These are phyloP conservation scores for Isurus oxyrinchus DNA, from an alignment of 2,113 vertebrate genomes.

Conservation along the genomic window DNA sequence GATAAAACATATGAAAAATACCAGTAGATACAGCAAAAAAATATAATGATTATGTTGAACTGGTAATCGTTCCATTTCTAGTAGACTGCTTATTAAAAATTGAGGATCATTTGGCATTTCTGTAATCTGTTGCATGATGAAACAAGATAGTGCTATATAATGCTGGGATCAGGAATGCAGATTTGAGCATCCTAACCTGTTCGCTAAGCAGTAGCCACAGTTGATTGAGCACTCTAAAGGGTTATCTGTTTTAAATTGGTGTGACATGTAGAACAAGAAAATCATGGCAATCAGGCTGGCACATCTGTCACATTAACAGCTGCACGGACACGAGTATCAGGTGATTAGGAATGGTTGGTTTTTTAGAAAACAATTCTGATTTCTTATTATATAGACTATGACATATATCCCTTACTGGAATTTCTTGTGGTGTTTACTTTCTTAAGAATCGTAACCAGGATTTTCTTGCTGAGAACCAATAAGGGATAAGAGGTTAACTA, in stretches of 20 bases:
- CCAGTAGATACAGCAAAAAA: background rate
- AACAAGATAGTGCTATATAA: background rate
- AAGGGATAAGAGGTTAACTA: background rate
- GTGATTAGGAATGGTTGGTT: background rate
- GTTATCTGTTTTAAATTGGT: background rate
- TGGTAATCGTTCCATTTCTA: background rate
- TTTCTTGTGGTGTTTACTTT: background rate
- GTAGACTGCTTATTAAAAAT: background rate
- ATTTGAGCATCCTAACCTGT: background rate
- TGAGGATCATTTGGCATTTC: background rate
- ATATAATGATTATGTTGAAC: background rate
- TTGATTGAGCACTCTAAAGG: background rate
- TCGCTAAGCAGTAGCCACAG: background rate
- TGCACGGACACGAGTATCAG: background rate
- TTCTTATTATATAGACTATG: background rate
- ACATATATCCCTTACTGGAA: background rate
- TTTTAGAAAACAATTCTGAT: background rate
- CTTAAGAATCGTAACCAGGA: background rate
- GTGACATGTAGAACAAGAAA: background rate
- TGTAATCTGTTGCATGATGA: background rate
- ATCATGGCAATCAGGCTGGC: background rate
- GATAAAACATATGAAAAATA: background rate
- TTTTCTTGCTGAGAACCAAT: background rate
- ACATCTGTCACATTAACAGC: background rate
- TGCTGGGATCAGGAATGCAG: background rate